Evolutionary conservation across 1,140 invertebrate genomes (phyloP).

Genomic region (Zaprionus inermis): DNA sequence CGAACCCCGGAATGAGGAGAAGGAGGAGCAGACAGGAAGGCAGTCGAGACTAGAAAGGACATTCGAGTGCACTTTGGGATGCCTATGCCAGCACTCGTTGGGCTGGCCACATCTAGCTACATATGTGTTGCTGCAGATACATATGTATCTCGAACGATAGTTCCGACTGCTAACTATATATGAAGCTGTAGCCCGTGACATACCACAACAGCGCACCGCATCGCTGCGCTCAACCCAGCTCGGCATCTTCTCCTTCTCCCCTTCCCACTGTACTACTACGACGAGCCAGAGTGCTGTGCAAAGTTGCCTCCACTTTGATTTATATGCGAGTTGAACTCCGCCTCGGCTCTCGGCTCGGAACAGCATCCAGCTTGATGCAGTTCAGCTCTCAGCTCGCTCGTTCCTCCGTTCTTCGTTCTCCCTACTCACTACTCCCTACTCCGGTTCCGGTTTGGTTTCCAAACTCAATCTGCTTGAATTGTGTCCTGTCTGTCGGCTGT

Average conservation of each 20-base stretch:
- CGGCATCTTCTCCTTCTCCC: not conserved
- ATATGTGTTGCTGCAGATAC: slow-evolving; percentile 10
- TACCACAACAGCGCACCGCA: slow-evolving; percentile 30
- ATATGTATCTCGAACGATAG: slow-evolving; percentile 18
- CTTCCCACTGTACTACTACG: not conserved
- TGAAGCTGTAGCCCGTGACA: slow-evolving; percentile 51
- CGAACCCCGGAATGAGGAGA: not conserved
- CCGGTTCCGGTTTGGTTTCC: not conserved
- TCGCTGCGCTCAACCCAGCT: not conserved
- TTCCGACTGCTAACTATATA: slow-evolving; percentile 17
- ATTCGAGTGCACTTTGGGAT: slow-evolving; percentile 54
- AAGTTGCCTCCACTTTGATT: slow-evolving; percentile 33
- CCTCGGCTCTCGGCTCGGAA: slow-evolving; percentile 2
- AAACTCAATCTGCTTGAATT: slow-evolving; percentile 31
- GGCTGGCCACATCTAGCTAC: slow-evolving; percentile 24
- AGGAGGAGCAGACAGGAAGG: not conserved
- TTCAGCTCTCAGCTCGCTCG: not conserved
- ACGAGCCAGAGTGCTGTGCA: not conserved
- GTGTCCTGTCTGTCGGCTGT: slow-evolving; percentile 31
- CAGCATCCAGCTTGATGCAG: too few species aligned
- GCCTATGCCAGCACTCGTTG: slow-evolving; percentile 43
- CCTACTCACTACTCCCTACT: too few species aligned
- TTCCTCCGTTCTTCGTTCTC: slow-evolving; percentile 1
- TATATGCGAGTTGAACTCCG: slow-evolving; percentile 41
- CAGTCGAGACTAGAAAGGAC: slow-evolving; percentile 35